Base-by-base conservation (phyloP, 2,888 invertebrate genomes). In the Tolmerus cingulatus region DNA sequence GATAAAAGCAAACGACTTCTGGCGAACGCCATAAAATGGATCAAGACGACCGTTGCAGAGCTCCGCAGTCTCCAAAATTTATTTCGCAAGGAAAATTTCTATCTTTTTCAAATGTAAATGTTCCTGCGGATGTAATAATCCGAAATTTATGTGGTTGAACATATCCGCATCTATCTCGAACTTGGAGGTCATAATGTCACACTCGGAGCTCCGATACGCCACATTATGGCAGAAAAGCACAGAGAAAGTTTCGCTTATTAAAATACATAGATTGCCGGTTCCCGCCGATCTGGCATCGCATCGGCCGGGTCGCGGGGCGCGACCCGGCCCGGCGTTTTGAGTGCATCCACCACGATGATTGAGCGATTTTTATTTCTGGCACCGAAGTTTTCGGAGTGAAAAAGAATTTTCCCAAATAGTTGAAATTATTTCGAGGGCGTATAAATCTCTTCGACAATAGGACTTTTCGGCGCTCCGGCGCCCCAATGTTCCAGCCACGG, bases 121-220 rank as follows among this genome's bases (percentile, higher is more conserved):
- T 84, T 84, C 84, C 84, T 84, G 84, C 84, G 84, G 84, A 84
- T 84, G 84, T 84, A 84, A 84, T 84, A 84, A 84, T 84, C 19
- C 34, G 74, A 66, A 84, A 84, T 84, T 84, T 84, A 84, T 84
- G 84, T 84, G 66, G 57, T 84, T 74, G 66, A 84, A 84, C 66
- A 66, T 84, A 66, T 84, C 84, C 34, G 84, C 84, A 84, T 84
- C 84, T 66, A 66, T 84, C 66, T 74, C 23, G 40, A 84, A 57
- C 40, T 74, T 19, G 34, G 46, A 51, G 37, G 84, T 84, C 34
- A 66, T 84, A 84, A 66, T 74, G 84, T 84, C 84, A 84, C 84
- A 84, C 84, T 66, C 40, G 57, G 23, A 84, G 74, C 34, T 74
- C 57, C 66, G 40, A 84, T 51, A 40, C 27, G 40, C 84, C 81